Evolutionary conservation across 2,888 invertebrate genomes (phyloP), one percentile per base, ranked within the genome.

Genomic region (Zaprionus lineosus): DNA sequence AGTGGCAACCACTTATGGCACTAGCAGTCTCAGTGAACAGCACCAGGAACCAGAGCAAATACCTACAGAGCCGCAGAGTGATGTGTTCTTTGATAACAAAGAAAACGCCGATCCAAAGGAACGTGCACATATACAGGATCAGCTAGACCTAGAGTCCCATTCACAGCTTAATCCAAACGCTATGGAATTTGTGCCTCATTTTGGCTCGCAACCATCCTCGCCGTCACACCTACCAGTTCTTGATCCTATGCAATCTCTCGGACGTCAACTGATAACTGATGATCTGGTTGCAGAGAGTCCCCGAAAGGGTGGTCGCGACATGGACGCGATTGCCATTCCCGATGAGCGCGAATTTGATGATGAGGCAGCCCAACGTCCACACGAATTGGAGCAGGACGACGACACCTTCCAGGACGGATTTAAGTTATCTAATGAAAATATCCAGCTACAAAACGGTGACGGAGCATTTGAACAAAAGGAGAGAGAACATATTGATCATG

Each of bases 101-200:
- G 82, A 82, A 50, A 82, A 82, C 14, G 57, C 43, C 2, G 61
- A 69, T 64, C 79, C 74, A 9, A 34, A 18, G 11, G 59, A 9
- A 8, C 24, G 8, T 6, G 15, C 41, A n/a, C 36, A 33, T 3
- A 34, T 41, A 5, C 19, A 24, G 7, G 36, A 56, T 19, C 8
- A 33, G 5, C n/a, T 16, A 5, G 62, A 58, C n/a, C 36, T 57
- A 9, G 93, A 93, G 86, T 93, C 94, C 91, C 94, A 93, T 91
- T 96, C 95, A 33, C 95, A 94, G 58, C 89, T 96, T 72, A 96
- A 96, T 91, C 96, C 96, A 0, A 93, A 96, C 83, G 96, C 96
- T 11, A 94, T 94, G n/a, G 95, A 95, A 90, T 96, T 96, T 89
- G 92, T 96, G 56, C 89, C 89, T 2, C 76, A 67, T 9, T 86